Conservation (phyloP, 2,888 invertebrate species). For the Gerosis bhagava region DNA sequence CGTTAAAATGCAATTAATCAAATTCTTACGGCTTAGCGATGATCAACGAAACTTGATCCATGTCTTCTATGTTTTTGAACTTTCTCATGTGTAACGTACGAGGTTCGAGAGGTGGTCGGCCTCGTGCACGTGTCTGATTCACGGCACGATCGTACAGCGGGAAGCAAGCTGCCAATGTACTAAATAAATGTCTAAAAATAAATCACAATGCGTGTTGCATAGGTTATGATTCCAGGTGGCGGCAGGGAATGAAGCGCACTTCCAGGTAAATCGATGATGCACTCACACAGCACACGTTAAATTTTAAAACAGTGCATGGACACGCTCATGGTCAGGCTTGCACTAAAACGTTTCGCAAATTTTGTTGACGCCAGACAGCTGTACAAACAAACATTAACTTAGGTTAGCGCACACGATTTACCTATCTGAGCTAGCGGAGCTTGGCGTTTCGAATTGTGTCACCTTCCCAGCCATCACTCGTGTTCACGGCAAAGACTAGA, state of each 20-base stretch:
- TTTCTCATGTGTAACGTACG: slow-evolving; percentile 43
- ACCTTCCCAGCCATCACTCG: slow-evolving; percentile 75
- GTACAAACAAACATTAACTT: slow-evolving; percentile 69
- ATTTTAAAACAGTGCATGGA: slow-evolving; percentile 45
- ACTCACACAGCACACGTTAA: slow-evolving; percentile 53
- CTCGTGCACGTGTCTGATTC: slow-evolving; percentile 61
- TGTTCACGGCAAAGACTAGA: slow-evolving; percentile 25
- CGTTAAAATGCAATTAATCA: slow-evolving; percentile 40
- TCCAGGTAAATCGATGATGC: slow-evolving; percentile 36
- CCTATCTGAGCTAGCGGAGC: slow-evolving; percentile 96
- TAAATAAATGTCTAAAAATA: slow-evolving; percentile 77
- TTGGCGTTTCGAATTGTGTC: slow-evolving; percentile 91
- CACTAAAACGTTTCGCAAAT: slow-evolving; percentile 53
- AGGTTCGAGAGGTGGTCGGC: slow-evolving; percentile 42
- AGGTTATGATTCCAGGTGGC: slow-evolving; percentile 65
- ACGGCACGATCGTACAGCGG: slow-evolving; percentile 52
- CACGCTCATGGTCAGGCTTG: slow-evolving; percentile 52
- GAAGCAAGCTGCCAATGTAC: slow-evolving; percentile 67
- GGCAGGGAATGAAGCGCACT: slow-evolving; percentile 40
- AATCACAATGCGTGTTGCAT: slow-evolving; percentile 62
- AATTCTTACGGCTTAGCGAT: slow-evolving; percentile 69
- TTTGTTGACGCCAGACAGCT: slow-evolving; percentile 69
- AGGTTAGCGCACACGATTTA: slow-evolving; percentile 76
- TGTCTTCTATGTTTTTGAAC: slow-evolving; percentile 44
- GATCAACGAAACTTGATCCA: slow-evolving; percentile 62